Evolutionary conservation across 2,888 invertebrate species (phyloP).

Genomic region (Chydorus sphaericus): DNA sequence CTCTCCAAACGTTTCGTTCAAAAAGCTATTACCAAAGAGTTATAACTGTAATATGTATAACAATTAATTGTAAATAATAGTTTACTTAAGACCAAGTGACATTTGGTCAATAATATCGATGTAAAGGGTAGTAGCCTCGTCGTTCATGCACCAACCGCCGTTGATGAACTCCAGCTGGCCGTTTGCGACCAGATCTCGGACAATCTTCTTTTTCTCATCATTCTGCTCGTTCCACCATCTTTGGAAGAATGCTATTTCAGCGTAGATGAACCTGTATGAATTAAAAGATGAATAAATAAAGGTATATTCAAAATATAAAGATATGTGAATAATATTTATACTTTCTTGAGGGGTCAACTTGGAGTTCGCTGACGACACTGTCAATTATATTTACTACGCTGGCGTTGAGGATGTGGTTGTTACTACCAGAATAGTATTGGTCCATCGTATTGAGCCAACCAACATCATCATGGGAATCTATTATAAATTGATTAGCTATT

Average conservation of each 20-base stretch:
- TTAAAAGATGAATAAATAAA: constrained; percentile 20
- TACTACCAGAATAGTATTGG: constrained; percentile 13
- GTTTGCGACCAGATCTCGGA: constrained; percentile 42
- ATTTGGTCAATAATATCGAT: constrained; percentile 38
- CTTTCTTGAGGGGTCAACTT: constrained; percentile 28
- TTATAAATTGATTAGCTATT: too few species aligned
- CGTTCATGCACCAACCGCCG: constrained; percentile 40
- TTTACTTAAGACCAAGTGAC: constrained; percentile 29
- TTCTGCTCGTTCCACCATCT: constrained; percentile 32
- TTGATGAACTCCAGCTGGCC: constrained; percentile 33
- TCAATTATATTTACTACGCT: constrained; percentile 39
- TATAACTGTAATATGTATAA: constrained; percentile 16
- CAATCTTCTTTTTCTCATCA: constrained; percentile 24
- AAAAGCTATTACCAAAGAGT: too few species aligned
- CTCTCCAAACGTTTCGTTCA: constrained; percentile 22
- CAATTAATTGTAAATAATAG: neutral
- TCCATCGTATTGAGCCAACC: constrained; percentile 14
- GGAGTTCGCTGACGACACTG: constrained; percentile 30
- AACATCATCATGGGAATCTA: constrained; percentile 28
- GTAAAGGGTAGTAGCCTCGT: constrained; percentile 39
- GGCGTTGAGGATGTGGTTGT: constrained; percentile 23
- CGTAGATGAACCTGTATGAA: constrained; percentile 33
- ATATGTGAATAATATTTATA: constrained; percentile 29
- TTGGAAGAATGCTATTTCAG: constrained; percentile 32
- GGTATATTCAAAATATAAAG: too few species aligned